Evolutionary conservation across 2,888 invertebrate genomes (phyloP), one percentile per base, ranked within the genome.

Genomic region (Plebejus anna): DNA sequence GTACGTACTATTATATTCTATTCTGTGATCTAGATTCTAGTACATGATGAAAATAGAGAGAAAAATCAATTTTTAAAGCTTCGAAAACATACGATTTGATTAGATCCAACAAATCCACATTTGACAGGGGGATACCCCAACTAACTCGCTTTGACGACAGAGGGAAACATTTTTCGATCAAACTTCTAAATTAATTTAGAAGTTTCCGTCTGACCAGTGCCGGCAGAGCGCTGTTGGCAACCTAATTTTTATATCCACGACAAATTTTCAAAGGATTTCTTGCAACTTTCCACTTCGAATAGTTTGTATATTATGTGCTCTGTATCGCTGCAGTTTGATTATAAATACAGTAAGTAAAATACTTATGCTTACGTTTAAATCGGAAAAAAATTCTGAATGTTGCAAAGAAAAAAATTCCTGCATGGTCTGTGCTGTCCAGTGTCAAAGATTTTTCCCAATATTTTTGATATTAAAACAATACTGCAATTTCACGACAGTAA

Each of bases 141-240:
- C 73, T 73, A 73, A 73, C 73, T 73, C 73, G 51, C 76, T 86
- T 82, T 83, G 82, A 82, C 84, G 87, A 83, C 82, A 84, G 84
- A 84, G 85, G 81, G 87, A 86, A 89, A 88, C 84, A 90, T 89
- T 90, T 90, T 90, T 90, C 89, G 87, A 90, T 90, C 88, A 88
- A 91, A 91, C 87, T 90, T 90, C 79, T 84, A 90, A 90, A 90
- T 90, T 91, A 90, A 90, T 90, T 90, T 90, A 84, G 84, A 90
- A 90, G 88, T 90, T 88, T 83, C 84, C 84, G 83, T 85, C 87
- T 87, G 88, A 86, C 87, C 87, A 83, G 81, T 83, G 59, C 72
- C 71, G 70, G 38, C 76, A 71, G 79, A 79, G 79, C 78, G 84
- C 79, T 83, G 85, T 78, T 80, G 79, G 79, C 78, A 85, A 88